Evolutionary conservation across 2,888 invertebrate species (phyloP), one percentile per base, ranked within the genome.

Genomic region (Holacanthella duospinosa): DNA sequence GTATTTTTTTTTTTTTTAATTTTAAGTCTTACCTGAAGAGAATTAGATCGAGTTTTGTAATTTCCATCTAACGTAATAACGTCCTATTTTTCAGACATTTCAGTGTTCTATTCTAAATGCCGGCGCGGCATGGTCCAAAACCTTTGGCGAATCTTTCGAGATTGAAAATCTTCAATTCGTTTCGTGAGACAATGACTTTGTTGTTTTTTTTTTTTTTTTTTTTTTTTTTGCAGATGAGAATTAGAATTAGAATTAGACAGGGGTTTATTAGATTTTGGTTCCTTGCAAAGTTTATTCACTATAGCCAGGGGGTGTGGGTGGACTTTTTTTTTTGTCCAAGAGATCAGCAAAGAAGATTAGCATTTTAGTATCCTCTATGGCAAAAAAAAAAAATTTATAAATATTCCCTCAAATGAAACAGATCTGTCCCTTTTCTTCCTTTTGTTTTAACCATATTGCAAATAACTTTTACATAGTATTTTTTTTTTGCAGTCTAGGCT

Each of bases 151-250:
- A n/a, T n/a, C n/a, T n/a, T n/a, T n/a, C n/a, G n/a, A n/a, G n/a
- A n/a, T n/a, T n/a, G n/a, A n/a, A n/a, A n/a, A n/a, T n/a, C n/a
- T n/a, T n/a, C n/a, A 48, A 48, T 48, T 48, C 48, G 48, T 48
- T 48, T 21, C 48, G 48, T 48, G 48, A 48, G 48, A 48, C 48
- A 48, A 48, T 48, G 48, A 48, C 48, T 48, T 48, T 21, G 4
- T 16, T 4, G 6, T 48, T 48, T 48, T 48, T 48, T n/a, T n/a
- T n/a, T n/a, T n/a, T n/a, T n/a, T n/a, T n/a, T n/a, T n/a, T n/a
- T n/a, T n/a, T n/a, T n/a, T n/a, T n/a, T n/a, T n/a, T n/a, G n/a
- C n/a, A n/a, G n/a, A n/a, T n/a, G n/a, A n/a, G n/a, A n/a, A n/a
- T n/a, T n/a, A n/a, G 19, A 9, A 48, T 48, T 4, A 48, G 19